Conservation (phyloP, 2,113 vertebrate genomes). For the Phyllostomus hastatus region DNA sequence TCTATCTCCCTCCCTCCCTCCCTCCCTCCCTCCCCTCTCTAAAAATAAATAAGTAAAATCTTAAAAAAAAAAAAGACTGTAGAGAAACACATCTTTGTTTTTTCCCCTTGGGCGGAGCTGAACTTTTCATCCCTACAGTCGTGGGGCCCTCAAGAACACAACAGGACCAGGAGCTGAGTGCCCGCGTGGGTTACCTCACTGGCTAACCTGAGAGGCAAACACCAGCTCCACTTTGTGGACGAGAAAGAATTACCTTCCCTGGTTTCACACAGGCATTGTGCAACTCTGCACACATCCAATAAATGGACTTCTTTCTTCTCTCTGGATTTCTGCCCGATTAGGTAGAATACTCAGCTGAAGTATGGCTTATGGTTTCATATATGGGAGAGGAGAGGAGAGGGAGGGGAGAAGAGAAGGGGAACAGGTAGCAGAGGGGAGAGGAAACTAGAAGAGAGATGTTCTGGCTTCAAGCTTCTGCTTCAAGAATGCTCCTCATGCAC, state of each 20-base stretch:
- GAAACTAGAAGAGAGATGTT: not conserved
- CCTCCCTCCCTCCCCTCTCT: too few relatives aligned
- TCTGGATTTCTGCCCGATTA: not conserved
- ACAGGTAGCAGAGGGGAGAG: not conserved
- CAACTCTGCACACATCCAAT: not conserved
- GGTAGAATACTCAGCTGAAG: not conserved
- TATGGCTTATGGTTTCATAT: not conserved
- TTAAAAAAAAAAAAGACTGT: too few relatives aligned
- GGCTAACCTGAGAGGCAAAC: not conserved
- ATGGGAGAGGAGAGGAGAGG: not conserved
- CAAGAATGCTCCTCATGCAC: not conserved
- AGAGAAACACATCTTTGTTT: not conserved
- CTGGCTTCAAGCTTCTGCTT: not conserved
- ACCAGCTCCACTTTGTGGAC: not conserved
- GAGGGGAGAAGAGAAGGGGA: not conserved
- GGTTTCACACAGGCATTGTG: not conserved
- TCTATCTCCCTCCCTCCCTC: too few relatives aligned
- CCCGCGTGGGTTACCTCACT: not conserved
- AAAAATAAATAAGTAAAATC: too few relatives aligned
- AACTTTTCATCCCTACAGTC: not conserved
- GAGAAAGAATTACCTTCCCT: not conserved
- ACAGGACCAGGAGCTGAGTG: not conserved
- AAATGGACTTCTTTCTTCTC: not conserved
- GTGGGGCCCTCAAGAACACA: not conserved
- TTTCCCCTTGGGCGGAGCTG: not conserved